Evolutionary conservation across 2,888 invertebrate species (phyloP).

Genomic region (Microplitis manilae): DNA sequence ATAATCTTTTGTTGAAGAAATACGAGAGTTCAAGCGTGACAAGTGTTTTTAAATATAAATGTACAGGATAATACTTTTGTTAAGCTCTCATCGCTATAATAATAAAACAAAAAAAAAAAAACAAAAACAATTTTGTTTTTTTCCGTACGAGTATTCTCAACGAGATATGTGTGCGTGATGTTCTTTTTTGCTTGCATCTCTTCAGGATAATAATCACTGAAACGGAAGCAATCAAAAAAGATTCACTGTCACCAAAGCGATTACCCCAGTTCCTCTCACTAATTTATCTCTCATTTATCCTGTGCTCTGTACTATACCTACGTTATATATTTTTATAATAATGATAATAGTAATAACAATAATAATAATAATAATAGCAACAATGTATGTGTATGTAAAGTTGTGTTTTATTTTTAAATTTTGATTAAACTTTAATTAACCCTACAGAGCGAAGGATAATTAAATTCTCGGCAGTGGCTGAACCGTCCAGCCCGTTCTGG

Average conservation of each 20-base stretch:
- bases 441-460: conserved; percentile 32
- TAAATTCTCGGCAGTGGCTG: conserved; percentile 62
- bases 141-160: not conserved
- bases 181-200: conserved; percentile 12
- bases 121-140: not conserved
- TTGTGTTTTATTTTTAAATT: conserved; percentile 2
- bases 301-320: conserved; percentile 16
- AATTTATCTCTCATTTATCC: conserved; percentile 24
- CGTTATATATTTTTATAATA: not conserved
- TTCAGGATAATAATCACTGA: not conserved
- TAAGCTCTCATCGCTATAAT: not conserved
- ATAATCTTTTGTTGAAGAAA: conserved; percentile 14
- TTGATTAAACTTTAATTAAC: conserved; percentile 27
- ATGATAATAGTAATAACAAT: not conserved
- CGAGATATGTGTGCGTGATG: not conserved
- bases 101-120: not conserved
- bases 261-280: conserved; percentile 47
- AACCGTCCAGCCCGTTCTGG: conserved; percentile 72
- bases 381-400: conserved; percentile 4
- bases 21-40: not conserved
- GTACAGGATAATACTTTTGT: not conserved
- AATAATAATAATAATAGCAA: not conserved
- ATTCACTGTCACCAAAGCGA: conserved; percentile 45
- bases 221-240: conserved; percentile 30
- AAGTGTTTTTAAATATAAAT: not conserved